Percentiles rank a stretch among this genome's conserved stretches.
These are phyloP conservation scores for Orcinus orca DNA, from an alignment of 2,113 vertebrate genomes.

Conservation along the genomic window DNA sequence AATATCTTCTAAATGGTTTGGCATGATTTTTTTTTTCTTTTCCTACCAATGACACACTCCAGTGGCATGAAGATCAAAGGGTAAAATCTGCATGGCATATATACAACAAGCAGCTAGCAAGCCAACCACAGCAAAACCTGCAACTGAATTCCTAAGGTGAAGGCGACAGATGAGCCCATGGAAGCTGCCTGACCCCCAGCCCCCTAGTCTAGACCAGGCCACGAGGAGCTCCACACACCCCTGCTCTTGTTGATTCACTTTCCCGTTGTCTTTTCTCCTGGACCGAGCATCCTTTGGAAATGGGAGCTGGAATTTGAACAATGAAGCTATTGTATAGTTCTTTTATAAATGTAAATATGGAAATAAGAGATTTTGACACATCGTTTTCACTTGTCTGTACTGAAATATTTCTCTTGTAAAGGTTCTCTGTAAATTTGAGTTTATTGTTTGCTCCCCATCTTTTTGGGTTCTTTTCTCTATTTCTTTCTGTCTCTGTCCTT, in stretches of 20 bases:
- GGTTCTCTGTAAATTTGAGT: constrained; percentile 79
- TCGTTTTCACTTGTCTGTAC: constrained; percentile 86
- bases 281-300: constrained; percentile 71
- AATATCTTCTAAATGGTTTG: constrained; percentile 79
- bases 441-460: constrained; percentile 63
- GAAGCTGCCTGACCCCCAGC: constrained; percentile 26
- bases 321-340: constrained; percentile 72
- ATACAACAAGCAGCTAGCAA: constrained; percentile 82
- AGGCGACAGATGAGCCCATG: not conserved
- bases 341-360: constrained; percentile 85
- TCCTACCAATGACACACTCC: constrained; percentile 81
- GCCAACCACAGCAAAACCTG: constrained; percentile 80
- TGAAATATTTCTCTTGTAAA: constrained; percentile 82
- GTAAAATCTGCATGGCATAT: constrained; percentile 94
- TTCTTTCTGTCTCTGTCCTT: constrained; percentile 31
- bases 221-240: not conserved
- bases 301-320: constrained; percentile 70
- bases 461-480: constrained; percentile 75
- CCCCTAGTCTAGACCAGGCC: not conserved
- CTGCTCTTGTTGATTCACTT: constrained; percentile 41
- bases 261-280: constrained; percentile 54
- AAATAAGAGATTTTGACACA: constrained; percentile 86
- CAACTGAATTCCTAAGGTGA: constrained; percentile 59
- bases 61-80: constrained; percentile 93
- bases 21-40: constrained; percentile 85